Conservation (phyloP, 2,888 invertebrate genomes). For the Polietes domitor region DNA sequence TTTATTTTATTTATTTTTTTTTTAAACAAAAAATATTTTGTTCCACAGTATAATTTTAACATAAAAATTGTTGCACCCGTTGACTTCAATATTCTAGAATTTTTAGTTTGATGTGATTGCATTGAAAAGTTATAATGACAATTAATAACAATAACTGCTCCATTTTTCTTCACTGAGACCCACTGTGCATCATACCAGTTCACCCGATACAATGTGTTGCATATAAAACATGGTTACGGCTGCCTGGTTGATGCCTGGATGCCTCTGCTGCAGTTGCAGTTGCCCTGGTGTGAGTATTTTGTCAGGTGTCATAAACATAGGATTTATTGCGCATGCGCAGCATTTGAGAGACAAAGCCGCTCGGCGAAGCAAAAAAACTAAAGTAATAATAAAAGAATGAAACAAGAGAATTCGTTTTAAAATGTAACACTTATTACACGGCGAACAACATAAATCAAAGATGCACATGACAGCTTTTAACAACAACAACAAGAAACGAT, state of each 20-base stretch:
- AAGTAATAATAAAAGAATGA: conserved; percentile 37
- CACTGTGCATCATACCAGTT: conserved; percentile 4
- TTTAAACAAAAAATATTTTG: too few species aligned
- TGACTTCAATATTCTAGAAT: too few species aligned
- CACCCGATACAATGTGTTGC: conserved; percentile 43
- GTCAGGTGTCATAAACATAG: conserved; percentile 79
- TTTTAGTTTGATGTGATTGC: too few species aligned
- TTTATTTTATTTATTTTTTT: too few species aligned
- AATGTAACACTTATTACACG: conserved; percentile 65
- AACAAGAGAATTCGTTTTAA: conserved; percentile 48
- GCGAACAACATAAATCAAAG: conserved; percentile 63
- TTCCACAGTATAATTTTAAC: too few species aligned
- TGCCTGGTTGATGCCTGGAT: not conserved
- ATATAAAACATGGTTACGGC: not conserved
- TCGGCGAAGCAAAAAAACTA: not conserved
- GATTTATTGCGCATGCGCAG: conserved; percentile 79
- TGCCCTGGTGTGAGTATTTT: conserved; percentile 73
- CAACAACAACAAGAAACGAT: not conserved
- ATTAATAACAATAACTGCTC: not conserved
- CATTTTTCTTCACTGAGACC: not conserved
- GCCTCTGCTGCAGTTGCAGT: not conserved
- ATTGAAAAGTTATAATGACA: too few species aligned
- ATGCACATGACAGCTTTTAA: conserved; percentile 58
- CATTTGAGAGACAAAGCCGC: conserved; percentile 54
- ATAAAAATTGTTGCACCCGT: too few species aligned